Evolutionary conservation across 2,888 invertebrate species (phyloP).

Genomic region (Panopea generosa): DNA sequence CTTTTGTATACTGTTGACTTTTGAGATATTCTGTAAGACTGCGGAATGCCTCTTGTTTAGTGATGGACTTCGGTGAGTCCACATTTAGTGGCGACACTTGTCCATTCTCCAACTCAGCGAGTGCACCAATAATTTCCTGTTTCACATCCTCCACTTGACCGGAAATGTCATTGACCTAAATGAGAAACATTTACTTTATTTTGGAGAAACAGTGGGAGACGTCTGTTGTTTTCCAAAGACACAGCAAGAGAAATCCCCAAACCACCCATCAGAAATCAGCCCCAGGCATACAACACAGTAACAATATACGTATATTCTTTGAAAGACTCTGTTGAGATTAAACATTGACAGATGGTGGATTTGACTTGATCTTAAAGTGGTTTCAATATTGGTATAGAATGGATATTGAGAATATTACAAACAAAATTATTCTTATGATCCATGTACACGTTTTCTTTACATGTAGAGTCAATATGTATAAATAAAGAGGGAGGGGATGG

Average conservation of each 20-base stretch:
- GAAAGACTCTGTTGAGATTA: too few species aligned
- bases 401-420: too few species aligned
- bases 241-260: background rate
- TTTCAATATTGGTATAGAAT: too few species aligned
- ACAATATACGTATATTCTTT: too few species aligned
- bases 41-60: slow-evolving; percentile 82
- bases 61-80: slow-evolving; percentile 78
- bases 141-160: slow-evolving; percentile 81
- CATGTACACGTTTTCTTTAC: too few species aligned
- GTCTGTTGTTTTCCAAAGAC: too few species aligned
- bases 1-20: slow-evolving; percentile 90
- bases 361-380: too few species aligned
- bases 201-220: background rate
- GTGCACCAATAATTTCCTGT: slow-evolving; percentile 81
- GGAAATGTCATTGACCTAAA: slow-evolving; percentile 83
- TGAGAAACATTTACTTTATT: background rate
- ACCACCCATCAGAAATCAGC: background rate
- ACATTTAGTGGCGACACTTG: slow-evolving; percentile 80
- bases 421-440: too few species aligned
- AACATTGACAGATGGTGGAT: too few species aligned
- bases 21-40: slow-evolving; percentile 87
- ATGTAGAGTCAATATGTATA: too few species aligned
- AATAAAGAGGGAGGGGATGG: too few species aligned
- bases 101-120: slow-evolving; percentile 83
- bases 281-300: slow-evolving; percentile 4